Evolutionary conservation across 2,113 vertebrate genomes (phyloP), one percentile per base, ranked within the genome.

Genomic region (Lanius ludovicianus): DNA sequence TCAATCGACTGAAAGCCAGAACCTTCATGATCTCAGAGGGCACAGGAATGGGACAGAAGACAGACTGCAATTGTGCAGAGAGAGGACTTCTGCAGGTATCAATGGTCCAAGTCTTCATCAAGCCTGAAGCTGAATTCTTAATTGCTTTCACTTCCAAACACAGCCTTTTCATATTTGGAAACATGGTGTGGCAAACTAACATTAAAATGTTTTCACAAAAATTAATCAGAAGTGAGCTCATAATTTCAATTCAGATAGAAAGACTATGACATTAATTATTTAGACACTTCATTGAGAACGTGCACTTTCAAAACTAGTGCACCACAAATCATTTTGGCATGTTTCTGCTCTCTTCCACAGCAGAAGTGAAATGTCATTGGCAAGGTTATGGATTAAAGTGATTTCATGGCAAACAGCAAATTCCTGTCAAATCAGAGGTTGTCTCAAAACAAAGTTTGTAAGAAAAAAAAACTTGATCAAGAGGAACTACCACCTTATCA

Each of bases 1-100:
- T 84, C 53, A 73, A 0, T 6, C 6, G 27, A 31, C 41, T 33
- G n/a, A 71, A 89, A 76, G 25, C 6, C 33, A 44, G 27, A 91
- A 77, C 5, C 16, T 77, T 9, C 39, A 7, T 2, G 18, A 14
- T 4, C 15, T 15, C 23, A 77, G 8, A 0, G 0, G 30, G 31
- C 19, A 68, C 7, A n/a, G 23, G 25, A 71, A 84, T 2, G 3
- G 30, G 8, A 22, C 41, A 56, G 59, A 28, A 80, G 18, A 62
- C 3, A 71, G 31, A 27, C 8, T 55, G 50, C 15, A 19, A 9
- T 12, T 20, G 24, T 7, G 62, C 65, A 67, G 28, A 69, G 44
- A 44, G 22, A 46, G 7, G 10, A 74, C 7, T 57, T 86, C 42
- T 46, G 39, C 8, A 84, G 4, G 4, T 52, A 62, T 28, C 62